A percentile compares a stretch with the other conserved stretches of the same genome.
Evolutionary conservation across 53 echinoderm and acorn worm genomes (phyloP).

Genomic region (Pentamera pediparva): DNA sequence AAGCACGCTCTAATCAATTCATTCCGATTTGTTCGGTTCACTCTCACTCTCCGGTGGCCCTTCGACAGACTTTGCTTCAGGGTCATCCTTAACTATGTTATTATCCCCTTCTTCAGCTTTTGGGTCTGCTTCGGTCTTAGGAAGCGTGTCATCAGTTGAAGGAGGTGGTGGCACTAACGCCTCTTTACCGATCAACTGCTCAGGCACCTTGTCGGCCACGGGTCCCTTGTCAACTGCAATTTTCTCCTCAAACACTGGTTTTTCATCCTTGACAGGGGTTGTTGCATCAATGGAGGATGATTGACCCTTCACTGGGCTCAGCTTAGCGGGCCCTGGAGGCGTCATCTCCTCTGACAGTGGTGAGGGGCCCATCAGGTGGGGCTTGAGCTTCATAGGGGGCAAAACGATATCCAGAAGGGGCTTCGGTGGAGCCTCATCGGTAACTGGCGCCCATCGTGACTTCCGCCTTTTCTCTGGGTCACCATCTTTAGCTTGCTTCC

Average conservation of each 20-base stretch:
- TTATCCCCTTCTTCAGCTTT: neutral
- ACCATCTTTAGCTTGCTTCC: neutral
- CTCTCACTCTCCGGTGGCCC: neutral
- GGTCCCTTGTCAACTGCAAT: neutral
- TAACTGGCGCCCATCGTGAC: slow-evolving; percentile 16
- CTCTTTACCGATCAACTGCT: neutral
- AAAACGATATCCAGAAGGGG: slow-evolving; percentile 12
- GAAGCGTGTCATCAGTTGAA: neutral
- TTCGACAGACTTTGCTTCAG: neutral
- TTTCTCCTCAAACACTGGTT: neutral
- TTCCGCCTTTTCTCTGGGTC: slow-evolving; percentile 15
- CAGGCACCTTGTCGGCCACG: neutral
- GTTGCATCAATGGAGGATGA: neutral
- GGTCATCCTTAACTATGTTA: neutral
- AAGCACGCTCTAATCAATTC: too few species aligned
- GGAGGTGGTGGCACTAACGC: neutral
- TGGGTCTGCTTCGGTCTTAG: neutral
- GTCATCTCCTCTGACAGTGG: neutral
- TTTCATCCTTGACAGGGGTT: neutral
- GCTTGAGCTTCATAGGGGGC: slow-evolving; percentile 22
- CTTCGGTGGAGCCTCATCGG: slow-evolving; percentile 5
- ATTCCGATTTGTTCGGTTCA: neutral
- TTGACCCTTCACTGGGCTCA: neutral
- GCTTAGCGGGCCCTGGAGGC: neutral
- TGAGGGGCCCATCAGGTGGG: slow-evolving; percentile 1